Base-by-base conservation (phyloP, 2,113 vertebrate genomes). In the Microtus montanus region DNA sequence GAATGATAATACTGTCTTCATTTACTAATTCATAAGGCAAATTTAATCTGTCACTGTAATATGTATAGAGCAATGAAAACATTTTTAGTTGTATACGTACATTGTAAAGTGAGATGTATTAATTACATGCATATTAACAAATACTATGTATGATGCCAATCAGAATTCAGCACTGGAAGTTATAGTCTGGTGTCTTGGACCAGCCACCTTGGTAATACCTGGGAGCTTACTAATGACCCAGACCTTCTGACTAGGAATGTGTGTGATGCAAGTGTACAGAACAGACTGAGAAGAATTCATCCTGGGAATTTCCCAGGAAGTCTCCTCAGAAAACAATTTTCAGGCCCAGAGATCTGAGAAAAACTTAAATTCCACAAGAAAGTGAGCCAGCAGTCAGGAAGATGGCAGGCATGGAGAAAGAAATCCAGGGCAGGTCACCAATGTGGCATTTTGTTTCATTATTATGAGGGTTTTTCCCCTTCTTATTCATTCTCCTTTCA, bases 11-110 rank as follows among this genome's bases (percentile, higher is more conserved):
- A 41, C 17, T 28, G 58, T 63, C 71, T 94, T 90, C 64, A 87
- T 66, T 91, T 89, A 68, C 49, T 95, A 89, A 91, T 83, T 87
- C 44, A 73, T 47, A 87, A 49, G 38, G 11, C 6, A 94, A 94
- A 95, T 28, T 71, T 84, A 70, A 35, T 92, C 41, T 66, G 47
- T 91, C 84, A 71, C 4, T 90, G 4, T 89, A 75, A 94, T 79
- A 92, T n/a, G 20, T 13, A 83, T n/a, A 52, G n/a, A 0, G 19
- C 93, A 49, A 35, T 54, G 17, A 68, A 75, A 83, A 92, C 17
- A 58, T 35, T 24, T 75, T 74, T 24, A 90, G 75, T 58, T 77
- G 30, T 41, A 44, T 66, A 68, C 22, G 20, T 58, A 15, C 9
- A 92, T 49, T 89, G 1, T 66, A 63, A 75, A 13, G 38, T 47